Base-by-base conservation (phyloP, 2,888 invertebrate genomes). In the Bombyx huttoni region DNA sequence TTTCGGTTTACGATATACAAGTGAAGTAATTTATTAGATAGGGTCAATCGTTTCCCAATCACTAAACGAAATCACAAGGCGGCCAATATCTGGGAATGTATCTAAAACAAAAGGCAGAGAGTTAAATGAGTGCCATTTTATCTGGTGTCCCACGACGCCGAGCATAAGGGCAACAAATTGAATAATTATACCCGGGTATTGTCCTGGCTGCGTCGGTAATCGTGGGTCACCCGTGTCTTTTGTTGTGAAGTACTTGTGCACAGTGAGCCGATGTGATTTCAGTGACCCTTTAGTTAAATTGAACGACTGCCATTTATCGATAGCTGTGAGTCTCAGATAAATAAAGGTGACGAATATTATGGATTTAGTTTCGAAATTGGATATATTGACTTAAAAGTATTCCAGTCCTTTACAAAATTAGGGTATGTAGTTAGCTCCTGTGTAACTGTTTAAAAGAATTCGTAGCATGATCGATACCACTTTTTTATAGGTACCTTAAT, bases 101-200 rank as follows among this genome's bases (percentile, higher is more conserved):
- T 49, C n/a, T 48, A 34, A 52, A 45, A 13, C 45, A 45, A 73
- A 74, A 70, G 70, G 71, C 57, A 59, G 60, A 66, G 71, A 73
- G 73, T 74, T 73, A 74, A 76, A 76, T 70, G 71, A 64, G 58
- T 64, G 69, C 68, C 63, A 71, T 75, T 76, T 75, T 72, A 74
- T 69, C 67, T 63, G 60, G 56, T 62, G 62, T 58, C 58, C 58
- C 49, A 53, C 53, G 49, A 56, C 59, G 61, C 55, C 55, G 61
- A 52, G 52, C 58, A 54, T 64, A 66, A 69, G 70, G 71, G 78
- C 73, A 71, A 82, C 81, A 79, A 83, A 81, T 81, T 81, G 81
- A 78, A 80, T 81, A 80, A 81, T 83, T 83, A 81, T 75, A 71
- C 70, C 62, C 58, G 60, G 63, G 66, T 65, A 76, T 79, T 78